These are phyloP conservation scores for Odontocolon sp. DNA, from an alignment of 2,888 invertebrate genomes.

Conservation along the genomic window DNA sequence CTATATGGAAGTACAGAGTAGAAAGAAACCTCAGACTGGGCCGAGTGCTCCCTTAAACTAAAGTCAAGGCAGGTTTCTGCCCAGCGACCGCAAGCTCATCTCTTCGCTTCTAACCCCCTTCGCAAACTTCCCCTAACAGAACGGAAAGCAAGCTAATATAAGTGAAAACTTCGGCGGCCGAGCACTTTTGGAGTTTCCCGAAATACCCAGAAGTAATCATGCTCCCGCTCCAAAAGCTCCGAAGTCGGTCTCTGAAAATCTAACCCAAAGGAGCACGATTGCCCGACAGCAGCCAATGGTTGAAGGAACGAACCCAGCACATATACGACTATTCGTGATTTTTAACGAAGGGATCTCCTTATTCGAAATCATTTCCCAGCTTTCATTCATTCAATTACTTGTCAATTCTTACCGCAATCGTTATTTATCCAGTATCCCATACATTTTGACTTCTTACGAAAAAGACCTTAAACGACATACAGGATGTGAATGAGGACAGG, in stretches of 20 bases:
- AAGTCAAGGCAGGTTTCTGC: neutral
- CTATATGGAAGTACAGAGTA: neutral
- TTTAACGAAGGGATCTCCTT: too few species aligned
- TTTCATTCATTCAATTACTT: too few species aligned
- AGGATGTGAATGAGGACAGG: too few species aligned
- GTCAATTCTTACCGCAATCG: too few species aligned
- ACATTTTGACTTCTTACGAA: too few species aligned
- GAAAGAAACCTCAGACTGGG: neutral
- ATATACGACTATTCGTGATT: too few species aligned
- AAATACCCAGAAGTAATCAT: conserved; percentile 70
- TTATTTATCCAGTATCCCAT: too few species aligned
- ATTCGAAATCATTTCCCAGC: too few species aligned
- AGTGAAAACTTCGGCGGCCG: conserved; percentile 64
- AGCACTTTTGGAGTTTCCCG: conserved; percentile 68
- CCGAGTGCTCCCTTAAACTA: neutral
- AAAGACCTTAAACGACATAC: too few species aligned
- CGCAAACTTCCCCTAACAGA: conserved; percentile 3
- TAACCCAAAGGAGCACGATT: neutral
- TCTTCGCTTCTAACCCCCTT: neutral
- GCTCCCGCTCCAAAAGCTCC: conserved; percentile 22
- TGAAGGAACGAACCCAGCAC: too few species aligned
- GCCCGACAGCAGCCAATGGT: neutral
- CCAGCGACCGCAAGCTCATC: neutral
- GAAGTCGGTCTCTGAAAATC: neutral
- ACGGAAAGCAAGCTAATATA: conserved; percentile 63